phyloP scores from a whole-genome alignment of 2,797 vertebrate species.

The Siniperca obscura region DNA sequence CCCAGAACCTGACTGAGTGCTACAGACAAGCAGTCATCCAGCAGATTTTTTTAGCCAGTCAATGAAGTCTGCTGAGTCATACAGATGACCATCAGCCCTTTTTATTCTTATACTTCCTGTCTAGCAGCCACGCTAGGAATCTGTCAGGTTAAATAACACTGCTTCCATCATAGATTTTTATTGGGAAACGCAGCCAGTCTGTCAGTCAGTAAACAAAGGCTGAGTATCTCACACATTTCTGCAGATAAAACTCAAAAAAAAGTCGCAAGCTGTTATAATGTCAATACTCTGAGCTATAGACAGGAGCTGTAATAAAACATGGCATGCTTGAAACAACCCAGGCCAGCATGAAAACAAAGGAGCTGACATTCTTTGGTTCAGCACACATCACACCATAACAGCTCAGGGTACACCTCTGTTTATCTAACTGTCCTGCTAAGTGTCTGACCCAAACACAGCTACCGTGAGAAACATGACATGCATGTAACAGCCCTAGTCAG shows the following conservation, averaged over 20 bases:
- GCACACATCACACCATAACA: not conserved
- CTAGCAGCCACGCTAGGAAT: constrained; percentile 4
- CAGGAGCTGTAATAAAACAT: not conserved
- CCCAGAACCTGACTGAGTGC: not conserved
- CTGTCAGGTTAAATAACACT: constrained; percentile 18
- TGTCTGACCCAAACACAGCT: constrained; percentile 55
- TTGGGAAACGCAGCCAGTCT: constrained; percentile 4
- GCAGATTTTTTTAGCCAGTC: not conserved
- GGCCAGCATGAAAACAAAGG: constrained; percentile 8
- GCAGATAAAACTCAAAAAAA: not conserved
- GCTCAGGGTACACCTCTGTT: constrained; percentile 15
- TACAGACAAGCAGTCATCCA: constrained; percentile 14
- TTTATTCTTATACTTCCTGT: constrained; percentile 29
- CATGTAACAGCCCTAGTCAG: constrained; percentile 15
- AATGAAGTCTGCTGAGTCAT: constrained; percentile 27
- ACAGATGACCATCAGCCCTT: constrained; percentile 10
- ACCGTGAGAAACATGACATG: constrained; percentile 49
- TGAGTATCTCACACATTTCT: constrained; percentile 5
- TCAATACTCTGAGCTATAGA: not conserved
- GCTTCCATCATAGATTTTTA: not conserved
- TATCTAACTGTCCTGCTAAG: constrained; percentile 23
- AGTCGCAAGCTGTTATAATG: not conserved
- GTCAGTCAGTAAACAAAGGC: constrained; percentile 15
- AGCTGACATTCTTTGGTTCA: constrained; percentile 1
- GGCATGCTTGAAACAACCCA: not conserved